phyloP scores from a whole-genome alignment of 2,113 vertebrate species.

The Prionailurus viverrinus region DNA sequence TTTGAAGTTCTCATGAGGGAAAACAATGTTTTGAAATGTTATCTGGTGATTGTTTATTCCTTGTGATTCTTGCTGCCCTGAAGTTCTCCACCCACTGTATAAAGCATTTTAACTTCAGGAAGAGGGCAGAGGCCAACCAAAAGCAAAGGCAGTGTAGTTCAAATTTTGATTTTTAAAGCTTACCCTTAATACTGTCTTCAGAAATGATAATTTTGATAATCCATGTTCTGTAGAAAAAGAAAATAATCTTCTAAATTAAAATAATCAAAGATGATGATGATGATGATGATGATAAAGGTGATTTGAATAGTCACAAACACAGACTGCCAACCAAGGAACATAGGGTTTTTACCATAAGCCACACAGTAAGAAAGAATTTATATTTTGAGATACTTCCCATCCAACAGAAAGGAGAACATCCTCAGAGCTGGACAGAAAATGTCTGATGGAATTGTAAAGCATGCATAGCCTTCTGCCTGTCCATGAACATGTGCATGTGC shows the following conservation, averaged over 20 bases:
- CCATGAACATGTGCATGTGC: background rate
- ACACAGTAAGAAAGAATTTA: background rate
- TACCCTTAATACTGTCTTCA: background rate
- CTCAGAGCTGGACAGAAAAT: background rate
- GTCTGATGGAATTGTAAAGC: background rate
- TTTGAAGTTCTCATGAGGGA: slow-evolving; percentile 22
- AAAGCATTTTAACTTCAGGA: background rate
- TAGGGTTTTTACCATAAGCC: background rate
- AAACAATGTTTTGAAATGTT: slow-evolving; percentile 8
- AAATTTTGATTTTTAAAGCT: background rate
- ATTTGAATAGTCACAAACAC: slow-evolving; percentile 9
- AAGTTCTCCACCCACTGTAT: background rate
- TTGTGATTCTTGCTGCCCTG: background rate
- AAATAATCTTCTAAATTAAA: background rate
- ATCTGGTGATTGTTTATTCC: slow-evolving; percentile 1
- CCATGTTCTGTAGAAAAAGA: background rate
- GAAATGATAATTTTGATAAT: background rate
- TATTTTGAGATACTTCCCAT: background rate
- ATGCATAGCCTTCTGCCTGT: background rate
- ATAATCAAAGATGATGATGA: background rate
- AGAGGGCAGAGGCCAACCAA: background rate
- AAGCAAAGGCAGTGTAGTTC: background rate
- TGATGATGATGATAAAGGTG: background rate
- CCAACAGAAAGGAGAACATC: background rate
- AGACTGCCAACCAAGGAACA: background rate